Base-by-base conservation (phyloP, 1,140 invertebrate species). In the Maconellicoccus hirsutus region DNA sequence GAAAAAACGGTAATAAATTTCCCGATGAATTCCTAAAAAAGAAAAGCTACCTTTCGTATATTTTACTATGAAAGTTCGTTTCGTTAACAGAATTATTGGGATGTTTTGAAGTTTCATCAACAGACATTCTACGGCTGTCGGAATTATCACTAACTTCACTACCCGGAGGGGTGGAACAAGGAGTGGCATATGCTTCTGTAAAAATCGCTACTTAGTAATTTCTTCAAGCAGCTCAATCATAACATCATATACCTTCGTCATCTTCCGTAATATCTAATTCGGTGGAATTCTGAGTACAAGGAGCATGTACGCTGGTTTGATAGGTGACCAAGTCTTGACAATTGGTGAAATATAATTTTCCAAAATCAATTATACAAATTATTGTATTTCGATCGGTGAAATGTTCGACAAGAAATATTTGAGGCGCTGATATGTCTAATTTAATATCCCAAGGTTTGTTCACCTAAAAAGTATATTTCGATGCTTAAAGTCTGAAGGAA, bases 401-500 rank as follows among this genome's bases (percentile, higher is more conserved):
- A 75, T 91, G 86, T 78, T 96, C 92, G n/a, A 90, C 85, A 63
- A 91, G 81, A 74, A 96, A 85, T 71, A 98, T 93, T 77, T 96
- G 92, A 6, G 94, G 94, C 2, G 94, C 93, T 22, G 90, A 92
- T 70, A 98, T 93, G 78, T 96, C 92, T 70, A 97, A 82, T 75
- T 93, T 86, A 69, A 96, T 81, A 75, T 93, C 89, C 93, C 93
- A 96, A 16, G 86, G 86, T 63, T 88, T 82, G 74, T 87, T 84
- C 42, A 79, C 80, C 81, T 86, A 78, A 70, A 77, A 78, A 70
- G 38, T 25, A 33, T 6, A 33, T 33, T 33, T 3, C 12, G 3
- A 33, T 33, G 29, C n/a, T n/a, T n/a, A n/a, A n/a, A n/a, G n/a
- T n/a, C n/a, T n/a, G n/a, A n/a, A n/a, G n/a, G n/a, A n/a, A n/a